These are phyloP conservation scores for Anseranas semipalmata DNA, from an alignment of 2,113 vertebrate species.

Conservation along the genomic window DNA sequence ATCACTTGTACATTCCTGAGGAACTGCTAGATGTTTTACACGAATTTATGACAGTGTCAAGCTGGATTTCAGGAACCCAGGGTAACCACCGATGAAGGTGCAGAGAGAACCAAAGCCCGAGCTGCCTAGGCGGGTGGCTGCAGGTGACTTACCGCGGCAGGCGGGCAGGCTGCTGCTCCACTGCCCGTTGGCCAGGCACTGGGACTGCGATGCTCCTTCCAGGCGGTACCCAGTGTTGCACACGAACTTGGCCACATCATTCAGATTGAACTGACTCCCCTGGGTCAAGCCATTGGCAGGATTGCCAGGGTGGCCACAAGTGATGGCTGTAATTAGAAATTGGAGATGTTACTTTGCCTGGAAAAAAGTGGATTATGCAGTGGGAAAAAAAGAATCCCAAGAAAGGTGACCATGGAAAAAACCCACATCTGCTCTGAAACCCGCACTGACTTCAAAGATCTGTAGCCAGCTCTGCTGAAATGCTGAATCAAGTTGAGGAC, in stretches of 20 bases:
- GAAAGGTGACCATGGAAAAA: background rate
- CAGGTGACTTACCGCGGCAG: conserved; percentile 87
- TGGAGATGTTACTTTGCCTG: background rate
- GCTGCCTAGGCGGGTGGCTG: background rate
- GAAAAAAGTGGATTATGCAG: rapidly evolving
- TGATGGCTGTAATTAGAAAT: conserved; percentile 85
- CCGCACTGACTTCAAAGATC: background rate
- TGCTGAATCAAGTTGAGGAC: background rate
- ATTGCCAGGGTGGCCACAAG: conserved; percentile 96
- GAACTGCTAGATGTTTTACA: rapidly evolving
- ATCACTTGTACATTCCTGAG: rapidly evolving
- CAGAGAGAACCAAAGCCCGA: no score
- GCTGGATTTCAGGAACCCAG: background rate
- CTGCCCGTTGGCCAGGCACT: conserved; percentile 92
- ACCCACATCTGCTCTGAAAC: rapidly evolving
- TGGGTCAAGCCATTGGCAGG: conserved; percentile 91
- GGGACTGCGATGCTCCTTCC: conserved; percentile 85
- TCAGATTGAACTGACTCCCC: conserved; percentile 94
- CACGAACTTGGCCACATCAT: conserved; percentile 89
- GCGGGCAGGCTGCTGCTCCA: conserved; percentile 91
- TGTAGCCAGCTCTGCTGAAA: background rate
- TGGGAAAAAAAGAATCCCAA: background rate
- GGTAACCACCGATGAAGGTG: rapidly evolving
- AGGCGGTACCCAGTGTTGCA: conserved; percentile 90
- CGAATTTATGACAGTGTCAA: rapidly evolving